Base-by-base conservation (phyloP, 2,113 vertebrate genomes). In the Corydoras maculifer region DNA sequence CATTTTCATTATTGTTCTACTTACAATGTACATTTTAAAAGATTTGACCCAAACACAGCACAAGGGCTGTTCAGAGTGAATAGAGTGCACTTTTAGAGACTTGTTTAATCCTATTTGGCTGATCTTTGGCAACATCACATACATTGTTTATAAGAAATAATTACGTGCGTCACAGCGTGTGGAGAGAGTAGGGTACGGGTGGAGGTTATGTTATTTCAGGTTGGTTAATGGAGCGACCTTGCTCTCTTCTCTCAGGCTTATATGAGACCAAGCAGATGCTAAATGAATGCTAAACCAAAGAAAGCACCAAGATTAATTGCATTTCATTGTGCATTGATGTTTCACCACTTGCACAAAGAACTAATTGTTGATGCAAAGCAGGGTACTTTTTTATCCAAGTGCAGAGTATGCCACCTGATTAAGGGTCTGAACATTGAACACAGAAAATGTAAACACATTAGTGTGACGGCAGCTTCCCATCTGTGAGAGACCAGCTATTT, bases 241-340 rank as follows among this genome's bases (percentile, higher is more conserved):
- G 53, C 11, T 61, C 64, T 57, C n/a, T 67, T 50, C 43, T 64
- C 65, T 30, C 10, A 9, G 2, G 15, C 67, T 65, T 78, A 64
- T 74, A 69, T 12, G 57, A 74, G 57, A 68, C 73, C 48, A 55
- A 78, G 74, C 70, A 74, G 62, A 67, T 74, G 58, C 58, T 76
- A 78, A 77, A 79, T 82, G 70, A 72, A 70, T 75, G 43, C 69
- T 65, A 58, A 60, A 55, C 67, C 68, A 76, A 73, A 74, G 65
- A 57, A 57, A 73, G 60, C 64, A n/a, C 50, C 69, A 63, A 73
- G 31, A 63, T 73, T 77, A 75, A 79, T 77, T 69, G 66, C 64
- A 74, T 72, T 72, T 75, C 25, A 55, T 58, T 43, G 25, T 4
- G 13, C 31, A 9, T 59, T 30, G 64, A 80, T 70, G 74, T 77